Conservation (phyloP, 1,140 invertebrate genomes). For the Drosophila aff. region DNA sequence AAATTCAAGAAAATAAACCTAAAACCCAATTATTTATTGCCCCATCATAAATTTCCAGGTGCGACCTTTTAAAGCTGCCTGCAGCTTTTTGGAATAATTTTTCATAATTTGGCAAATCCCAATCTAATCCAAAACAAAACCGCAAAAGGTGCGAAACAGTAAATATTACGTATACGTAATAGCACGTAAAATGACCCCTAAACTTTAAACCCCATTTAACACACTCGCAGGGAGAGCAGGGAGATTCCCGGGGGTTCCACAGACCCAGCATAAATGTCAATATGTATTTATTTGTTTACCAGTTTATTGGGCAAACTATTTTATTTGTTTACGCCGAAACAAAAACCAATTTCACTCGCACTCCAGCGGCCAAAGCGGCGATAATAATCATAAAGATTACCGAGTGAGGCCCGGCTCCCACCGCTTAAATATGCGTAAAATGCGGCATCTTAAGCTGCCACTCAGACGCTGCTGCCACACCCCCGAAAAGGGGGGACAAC, state of each 20-base stretch:
- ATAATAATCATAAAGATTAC: conserved; percentile 63
- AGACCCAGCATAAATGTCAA: conserved; percentile 27
- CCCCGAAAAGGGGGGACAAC: conserved; percentile 1
- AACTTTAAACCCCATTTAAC: conserved; percentile 42
- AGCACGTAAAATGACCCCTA: conserved; percentile 11
- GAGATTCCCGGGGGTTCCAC: background rate
- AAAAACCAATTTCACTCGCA: conserved; percentile 46
- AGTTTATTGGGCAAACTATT: conserved; percentile 60
- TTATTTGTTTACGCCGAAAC: conserved; percentile 68
- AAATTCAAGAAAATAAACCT: background rate
- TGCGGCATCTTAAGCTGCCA: conserved; percentile 52
- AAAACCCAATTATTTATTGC: background rate
- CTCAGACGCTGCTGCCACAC: conserved; percentile 17
- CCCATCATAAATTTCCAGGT: conserved; percentile 4
- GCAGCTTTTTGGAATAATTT: conserved; percentile 7
- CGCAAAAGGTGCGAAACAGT: conserved; percentile 31
- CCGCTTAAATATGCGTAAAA: conserved; percentile 61
- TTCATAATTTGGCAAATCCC: conserved; percentile 12
- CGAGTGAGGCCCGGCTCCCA: background rate
- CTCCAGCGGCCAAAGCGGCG: conserved; percentile 7
- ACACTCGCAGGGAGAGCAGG: background rate
- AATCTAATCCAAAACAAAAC: conserved; percentile 29
- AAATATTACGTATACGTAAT: conserved; percentile 46
- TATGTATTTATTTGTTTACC: conserved; percentile 71
- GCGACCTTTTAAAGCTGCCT: conserved; percentile 2